Evolutionary conservation across 2,888 invertebrate species (phyloP).

Genomic region (Achlya flavicornis): DNA sequence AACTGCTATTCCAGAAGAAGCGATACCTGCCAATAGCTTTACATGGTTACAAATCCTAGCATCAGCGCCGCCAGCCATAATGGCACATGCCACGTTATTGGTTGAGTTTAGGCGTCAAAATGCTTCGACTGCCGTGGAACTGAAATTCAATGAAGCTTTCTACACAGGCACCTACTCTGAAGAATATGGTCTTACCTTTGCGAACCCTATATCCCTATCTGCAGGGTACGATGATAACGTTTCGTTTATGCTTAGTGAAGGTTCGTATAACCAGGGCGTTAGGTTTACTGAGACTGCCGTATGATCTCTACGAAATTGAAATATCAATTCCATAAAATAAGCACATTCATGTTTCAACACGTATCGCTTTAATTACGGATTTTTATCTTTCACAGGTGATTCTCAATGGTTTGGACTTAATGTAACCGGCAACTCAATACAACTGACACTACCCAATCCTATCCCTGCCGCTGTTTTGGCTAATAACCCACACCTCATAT

Average conservation of each 20-base stretch:
- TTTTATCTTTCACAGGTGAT: no score
- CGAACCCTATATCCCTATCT: conserved; percentile 20
- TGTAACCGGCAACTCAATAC: conserved; percentile 19
- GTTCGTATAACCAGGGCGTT: conserved; percentile 17
- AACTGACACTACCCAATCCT: conserved; percentile 16
- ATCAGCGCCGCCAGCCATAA: conserved; percentile 23
- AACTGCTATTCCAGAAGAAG: conserved; percentile 28
- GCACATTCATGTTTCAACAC: no score
- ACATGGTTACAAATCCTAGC: conserved; percentile 24
- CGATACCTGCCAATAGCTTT: conserved; percentile 27
- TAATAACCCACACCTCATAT: conserved; percentile 39
- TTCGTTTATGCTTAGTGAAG: conserved; percentile 23
- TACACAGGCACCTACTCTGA: conserved; percentile 27
- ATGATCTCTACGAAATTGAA: not conserved
- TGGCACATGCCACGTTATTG: conserved; percentile 18
- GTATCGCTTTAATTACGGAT: no score
- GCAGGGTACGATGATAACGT: conserved; percentile 22
- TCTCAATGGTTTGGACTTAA: conserved; percentile 27
- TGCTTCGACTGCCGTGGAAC: not conserved
- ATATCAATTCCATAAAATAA: no score
- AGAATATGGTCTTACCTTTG: conserved; percentile 21
- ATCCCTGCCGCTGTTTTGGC: conserved; percentile 34
- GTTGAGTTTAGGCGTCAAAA: not conserved
- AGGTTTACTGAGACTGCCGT: not conserved
- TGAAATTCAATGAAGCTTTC: conserved; percentile 24